Evolutionary conservation across 2,113 vertebrate genomes (phyloP).

Genomic region (Promerops cafer): DNA sequence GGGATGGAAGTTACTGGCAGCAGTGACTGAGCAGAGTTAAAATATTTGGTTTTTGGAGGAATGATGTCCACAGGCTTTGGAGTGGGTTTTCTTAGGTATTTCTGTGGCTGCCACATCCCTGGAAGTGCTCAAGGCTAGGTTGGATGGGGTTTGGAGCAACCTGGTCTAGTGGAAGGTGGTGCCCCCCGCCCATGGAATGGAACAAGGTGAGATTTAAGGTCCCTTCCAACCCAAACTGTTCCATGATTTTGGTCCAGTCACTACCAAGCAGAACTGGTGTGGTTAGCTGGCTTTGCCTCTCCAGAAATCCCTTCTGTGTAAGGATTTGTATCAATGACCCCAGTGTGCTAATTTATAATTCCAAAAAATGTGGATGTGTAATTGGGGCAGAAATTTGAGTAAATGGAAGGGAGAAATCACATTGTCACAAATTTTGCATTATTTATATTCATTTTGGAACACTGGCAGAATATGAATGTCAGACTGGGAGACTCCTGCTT

Average conservation of each 20-base stretch:
- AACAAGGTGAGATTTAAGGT: not conserved
- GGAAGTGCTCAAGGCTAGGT: not conserved
- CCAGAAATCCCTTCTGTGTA: not conserved
- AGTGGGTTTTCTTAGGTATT: not conserved
- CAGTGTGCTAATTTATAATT: not conserved
- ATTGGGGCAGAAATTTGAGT: constrained; percentile 6
- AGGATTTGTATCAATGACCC: not conserved
- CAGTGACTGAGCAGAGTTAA: not conserved
- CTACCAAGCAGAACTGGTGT: not conserved
- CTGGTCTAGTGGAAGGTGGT: not conserved
- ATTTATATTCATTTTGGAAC: constrained; percentile 53
- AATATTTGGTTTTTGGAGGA: not conserved
- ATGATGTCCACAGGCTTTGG: not conserved
- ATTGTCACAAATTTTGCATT: constrained; percentile 46
- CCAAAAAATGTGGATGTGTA: not conserved
- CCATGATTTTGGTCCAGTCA: not conserved
- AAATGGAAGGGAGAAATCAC: constrained; percentile 23
- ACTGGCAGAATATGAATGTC: constrained; percentile 40
- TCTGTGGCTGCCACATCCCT: not conserved
- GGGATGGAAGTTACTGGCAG: not conserved
- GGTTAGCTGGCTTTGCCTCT: not conserved
- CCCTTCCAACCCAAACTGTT: not conserved
- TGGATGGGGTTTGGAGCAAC: not conserved
- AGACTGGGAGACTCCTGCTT: constrained; percentile 19
- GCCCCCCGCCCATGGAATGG: not conserved